A percentile compares a stretch with the other conserved stretches of the same genome.
phyloP scores from a whole-genome alignment of 2,113 vertebrate genomes.

The Neolamprologus devosi region DNA sequence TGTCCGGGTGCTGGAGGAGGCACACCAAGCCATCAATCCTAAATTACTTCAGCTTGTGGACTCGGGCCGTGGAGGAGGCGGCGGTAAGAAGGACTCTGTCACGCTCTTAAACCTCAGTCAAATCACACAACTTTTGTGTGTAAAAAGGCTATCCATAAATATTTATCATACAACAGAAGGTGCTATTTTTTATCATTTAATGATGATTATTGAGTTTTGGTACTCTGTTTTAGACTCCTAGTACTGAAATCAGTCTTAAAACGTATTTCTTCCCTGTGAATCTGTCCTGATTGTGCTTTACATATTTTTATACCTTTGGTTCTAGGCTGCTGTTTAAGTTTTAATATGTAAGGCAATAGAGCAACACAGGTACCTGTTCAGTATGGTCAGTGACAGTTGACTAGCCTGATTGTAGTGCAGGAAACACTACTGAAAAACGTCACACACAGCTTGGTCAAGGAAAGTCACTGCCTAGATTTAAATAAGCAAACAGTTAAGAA shows the following conservation, averaged over 20 bases:
- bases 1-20: constrained; percentile 92
- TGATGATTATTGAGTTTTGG: background rate
- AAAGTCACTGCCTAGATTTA: background rate
- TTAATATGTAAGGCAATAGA: background rate
- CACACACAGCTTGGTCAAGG: background rate
- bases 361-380: background rate
- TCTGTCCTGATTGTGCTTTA: background rate
- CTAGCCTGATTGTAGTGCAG: background rate
- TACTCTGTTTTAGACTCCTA: background rate
- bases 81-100: constrained; percentile 49
- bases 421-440: background rate
- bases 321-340: background rate
- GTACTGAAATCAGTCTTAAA: background rate
- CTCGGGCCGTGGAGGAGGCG: constrained; percentile 84
- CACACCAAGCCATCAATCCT: constrained; percentile 94
- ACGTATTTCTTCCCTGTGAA: background rate
- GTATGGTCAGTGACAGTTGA: background rate
- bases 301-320: background rate
- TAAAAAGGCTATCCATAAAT: background rate
- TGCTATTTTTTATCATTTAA: background rate
- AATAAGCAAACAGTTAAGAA: background rate
- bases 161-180: background rate
- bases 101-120: background rate
- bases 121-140: background rate
- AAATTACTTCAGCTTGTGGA: constrained; percentile 94